These are phyloP conservation scores for Cheilosia pagana DNA, from an alignment of 2,888 invertebrate species.

Conservation along the genomic window DNA sequence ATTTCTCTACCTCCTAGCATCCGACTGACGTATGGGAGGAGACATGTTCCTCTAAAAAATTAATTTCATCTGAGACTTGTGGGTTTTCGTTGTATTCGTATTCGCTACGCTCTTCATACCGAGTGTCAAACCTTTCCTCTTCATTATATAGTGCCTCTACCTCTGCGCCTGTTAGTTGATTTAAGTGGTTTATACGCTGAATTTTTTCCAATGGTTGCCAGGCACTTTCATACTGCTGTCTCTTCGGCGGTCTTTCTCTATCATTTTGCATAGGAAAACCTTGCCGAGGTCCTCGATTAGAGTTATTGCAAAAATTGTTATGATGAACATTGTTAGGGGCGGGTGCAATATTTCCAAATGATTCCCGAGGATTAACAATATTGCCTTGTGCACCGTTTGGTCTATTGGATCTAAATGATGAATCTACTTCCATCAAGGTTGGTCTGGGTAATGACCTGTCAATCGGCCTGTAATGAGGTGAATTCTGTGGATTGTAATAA, in stretches of 20 bases:
- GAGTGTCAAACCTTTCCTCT: constrained; percentile 8
- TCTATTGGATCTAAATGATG: background rate
- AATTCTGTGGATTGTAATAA: constrained; percentile 5
- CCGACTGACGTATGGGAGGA: constrained; percentile 37
- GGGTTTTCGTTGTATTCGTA: background rate
- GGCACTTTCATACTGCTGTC: constrained; percentile 11
- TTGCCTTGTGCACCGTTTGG: background rate
- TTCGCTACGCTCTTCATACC: background rate
- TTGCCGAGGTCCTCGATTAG: constrained; percentile 1
- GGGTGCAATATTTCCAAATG: background rate
- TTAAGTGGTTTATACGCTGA: constrained; percentile 14
- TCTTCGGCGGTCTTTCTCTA: constrained; percentile 2
- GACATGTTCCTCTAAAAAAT: constrained; percentile 53
- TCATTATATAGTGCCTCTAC: constrained; percentile 1
- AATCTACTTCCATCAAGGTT: constrained; percentile 3
- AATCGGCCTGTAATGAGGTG: background rate
- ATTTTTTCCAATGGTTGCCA: constrained; percentile 14
- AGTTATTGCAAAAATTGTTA: constrained; percentile 4
- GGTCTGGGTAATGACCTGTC: background rate
- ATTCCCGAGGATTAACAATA: background rate
- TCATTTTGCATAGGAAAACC: constrained; percentile 7
- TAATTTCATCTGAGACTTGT: constrained; percentile 18
- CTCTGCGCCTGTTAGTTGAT: constrained; percentile 1
- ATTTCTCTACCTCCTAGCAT: constrained; percentile 26
- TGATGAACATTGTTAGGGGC: constrained; percentile 7